phyloP scores from a whole-genome alignment of 2,797 vertebrate genomes.

The Cephalopachus bancanus region DNA sequence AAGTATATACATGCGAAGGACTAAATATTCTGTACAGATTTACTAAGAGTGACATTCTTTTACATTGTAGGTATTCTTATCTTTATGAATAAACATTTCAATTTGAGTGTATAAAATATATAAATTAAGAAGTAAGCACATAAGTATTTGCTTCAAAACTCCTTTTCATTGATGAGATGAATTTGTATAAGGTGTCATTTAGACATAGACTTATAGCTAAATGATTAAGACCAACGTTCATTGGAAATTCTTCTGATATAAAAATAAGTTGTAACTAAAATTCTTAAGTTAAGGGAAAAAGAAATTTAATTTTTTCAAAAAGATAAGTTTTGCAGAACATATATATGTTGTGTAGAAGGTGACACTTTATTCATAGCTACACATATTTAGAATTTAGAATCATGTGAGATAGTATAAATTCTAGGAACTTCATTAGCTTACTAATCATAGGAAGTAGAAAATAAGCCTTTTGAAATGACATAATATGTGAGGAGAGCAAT shows the following conservation, averaged over 20 bases:
- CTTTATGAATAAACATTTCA: slow-evolving; percentile 21
- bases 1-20: not conserved
- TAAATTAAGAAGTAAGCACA: not conserved
- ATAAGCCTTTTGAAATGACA: not conserved
- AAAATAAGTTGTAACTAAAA: not conserved
- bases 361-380: slow-evolving; percentile 31
- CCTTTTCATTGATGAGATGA: slow-evolving; percentile 19
- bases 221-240: not conserved
- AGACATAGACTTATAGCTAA: not conserved
- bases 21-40: not conserved
- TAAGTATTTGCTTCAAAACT: not conserved
- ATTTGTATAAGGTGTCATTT: not conserved
- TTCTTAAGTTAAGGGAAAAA: not conserved
- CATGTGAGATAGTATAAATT: not conserved
- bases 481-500: not conserved
- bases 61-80: not conserved
- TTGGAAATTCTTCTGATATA: not conserved
- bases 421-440: not conserved
- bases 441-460: not conserved
- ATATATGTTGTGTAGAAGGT: not conserved
- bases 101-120: slow-evolving; percentile 18
- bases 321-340: not conserved
- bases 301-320: not conserved
- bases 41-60: not conserved
- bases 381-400: not conserved